phyloP scores from a whole-genome alignment of 2,888 invertebrate species.

The Ariolimax columbianus region DNA sequence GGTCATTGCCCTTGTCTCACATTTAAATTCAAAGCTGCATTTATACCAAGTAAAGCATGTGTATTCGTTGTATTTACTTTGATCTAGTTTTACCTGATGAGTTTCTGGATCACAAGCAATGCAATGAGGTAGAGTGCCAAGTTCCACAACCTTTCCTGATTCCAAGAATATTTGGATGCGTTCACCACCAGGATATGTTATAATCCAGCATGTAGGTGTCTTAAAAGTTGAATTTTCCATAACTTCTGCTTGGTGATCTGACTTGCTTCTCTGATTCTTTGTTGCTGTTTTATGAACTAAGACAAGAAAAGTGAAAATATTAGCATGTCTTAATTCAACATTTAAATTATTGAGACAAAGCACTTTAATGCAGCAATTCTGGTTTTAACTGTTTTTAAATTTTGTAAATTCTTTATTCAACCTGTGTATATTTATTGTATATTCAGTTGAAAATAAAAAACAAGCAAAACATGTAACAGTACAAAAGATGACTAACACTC shows the following conservation, averaged over 20 bases:
- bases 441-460: too few species aligned
- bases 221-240: not conserved
- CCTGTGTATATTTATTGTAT: too few species aligned
- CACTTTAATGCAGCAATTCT: too few species aligned
- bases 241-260: not conserved
- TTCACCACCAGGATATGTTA: conserved; percentile 74
- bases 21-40: too few species aligned
- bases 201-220: conserved; percentile 62
- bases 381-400: too few species aligned
- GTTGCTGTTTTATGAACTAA: not conserved
- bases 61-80: not conserved
- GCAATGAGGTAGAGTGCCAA: conserved; percentile 70
- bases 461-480: too few species aligned
- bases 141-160: conserved; percentile 59
- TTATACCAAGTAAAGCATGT: too few species aligned
- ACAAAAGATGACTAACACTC: too few species aligned
- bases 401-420: too few species aligned
- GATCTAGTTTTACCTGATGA: conserved; percentile 69
- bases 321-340: not conserved
- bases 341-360: too few species aligned
- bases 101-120: conserved; percentile 77
- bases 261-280: not conserved
- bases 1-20: too few species aligned
- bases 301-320: not conserved
- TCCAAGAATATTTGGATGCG: conserved; percentile 62